Base-by-base conservation (phyloP, 2,797 vertebrate genomes). In the Cyprinodon diabolis region DNA sequence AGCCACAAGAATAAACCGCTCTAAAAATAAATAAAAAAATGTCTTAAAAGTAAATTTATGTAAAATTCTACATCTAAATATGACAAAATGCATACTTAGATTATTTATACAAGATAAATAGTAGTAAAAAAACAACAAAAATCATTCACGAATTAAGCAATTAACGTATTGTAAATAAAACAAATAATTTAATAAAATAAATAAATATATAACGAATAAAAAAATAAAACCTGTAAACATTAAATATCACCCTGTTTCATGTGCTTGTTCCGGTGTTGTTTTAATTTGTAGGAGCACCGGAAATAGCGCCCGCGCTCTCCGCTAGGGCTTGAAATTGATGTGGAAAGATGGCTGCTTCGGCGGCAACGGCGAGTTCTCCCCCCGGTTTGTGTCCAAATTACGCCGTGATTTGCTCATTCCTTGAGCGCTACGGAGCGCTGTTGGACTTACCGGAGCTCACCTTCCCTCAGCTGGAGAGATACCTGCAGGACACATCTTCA, bases 381-480 rank as follows among this genome's bases (percentile, higher is more conserved):
- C 94, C 96, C 56, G 96, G 95, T 87, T 95, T 96, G 75, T 97
- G 96, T 93, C 96, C 97, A 71, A 97, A 96, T 95, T 99, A 98
- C 92, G 97, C 98, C 86, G 97, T 98, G 63, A 95, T 99, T 78
- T 99, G 98, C 90, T 99, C 97, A 10, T 98, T 99, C 79, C 81
- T 98, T 84, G 97, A 98, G 89, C 96, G 97, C 4, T 99, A 98
- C 85, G 97, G 97, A 69, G 93, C 95, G 45, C 77, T 96, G 84
- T 78, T 99, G 90, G 97, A 98, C 81, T 90, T 99, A 68, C 98
- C 98, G 71, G 97, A 98, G 93, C 89, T 99, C 75, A 96, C 96
- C 37, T 97, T 98, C 83, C 95, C 97, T 0, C 96, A 97, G 93
- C 95, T 99, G 94, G 97, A 98, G 92, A 89, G 96, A 66, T 96